phyloP scores from a whole-genome alignment of 2,797 vertebrate species.

The Paramormyrops hopkinsi region DNA sequence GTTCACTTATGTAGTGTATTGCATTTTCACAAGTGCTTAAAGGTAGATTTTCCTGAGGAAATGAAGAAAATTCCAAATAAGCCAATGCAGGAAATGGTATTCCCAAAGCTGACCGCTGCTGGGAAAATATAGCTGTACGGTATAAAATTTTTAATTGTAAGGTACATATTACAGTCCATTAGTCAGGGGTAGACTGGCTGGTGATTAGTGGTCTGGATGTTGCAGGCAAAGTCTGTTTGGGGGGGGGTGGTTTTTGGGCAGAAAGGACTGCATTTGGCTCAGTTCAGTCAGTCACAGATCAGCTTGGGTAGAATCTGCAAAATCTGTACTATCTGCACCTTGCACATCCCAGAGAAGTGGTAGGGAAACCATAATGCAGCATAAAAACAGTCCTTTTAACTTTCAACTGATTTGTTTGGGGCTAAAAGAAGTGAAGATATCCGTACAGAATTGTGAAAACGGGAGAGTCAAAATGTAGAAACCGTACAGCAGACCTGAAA shows the following conservation, averaged over 20 bases:
- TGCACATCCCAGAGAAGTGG: background rate
- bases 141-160: conserved; percentile 4
- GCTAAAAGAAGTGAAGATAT: background rate
- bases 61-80: background rate
- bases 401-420: background rate
- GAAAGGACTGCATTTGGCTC: background rate
- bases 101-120: background rate
- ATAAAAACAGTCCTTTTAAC: background rate
- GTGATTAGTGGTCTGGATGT: background rate
- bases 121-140: background rate
- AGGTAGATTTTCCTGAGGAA: background rate
- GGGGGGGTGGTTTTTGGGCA: background rate
- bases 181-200: background rate
- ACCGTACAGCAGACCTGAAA: background rate
- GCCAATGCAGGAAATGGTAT: background rate
- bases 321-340: background rate
- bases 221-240: background rate
- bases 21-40: background rate
- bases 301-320: background rate
- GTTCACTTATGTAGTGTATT: background rate
- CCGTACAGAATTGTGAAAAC: background rate
- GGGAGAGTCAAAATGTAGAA: background rate
- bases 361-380: background rate
- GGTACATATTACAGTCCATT: background rate
- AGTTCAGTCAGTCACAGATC: background rate